Base-by-base conservation (phyloP, 2,888 invertebrate species). In the Cybosia mesomella region DNA sequence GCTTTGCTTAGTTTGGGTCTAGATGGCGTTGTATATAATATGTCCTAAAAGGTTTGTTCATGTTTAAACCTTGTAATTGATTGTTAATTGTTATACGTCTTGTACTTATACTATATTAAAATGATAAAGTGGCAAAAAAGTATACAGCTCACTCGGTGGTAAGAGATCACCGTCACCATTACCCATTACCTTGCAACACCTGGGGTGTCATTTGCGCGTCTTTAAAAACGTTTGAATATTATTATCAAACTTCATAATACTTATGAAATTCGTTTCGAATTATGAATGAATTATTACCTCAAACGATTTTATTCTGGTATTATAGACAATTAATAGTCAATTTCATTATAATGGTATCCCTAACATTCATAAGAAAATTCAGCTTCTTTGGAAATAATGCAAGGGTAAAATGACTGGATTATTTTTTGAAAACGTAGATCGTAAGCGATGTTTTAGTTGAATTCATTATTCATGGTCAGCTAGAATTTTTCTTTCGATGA, bases 11-110 rank as follows among this genome's bases (percentile, higher is more conserved):
- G n/a, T n/a, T n/a, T n/a, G n/a, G n/a, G n/a, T n/a, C n/a, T n/a
- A n/a, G n/a, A n/a, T n/a, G n/a, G n/a, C n/a, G n/a, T n/a, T n/a
- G n/a, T n/a, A n/a, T n/a, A n/a, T n/a, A n/a, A n/a, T n/a, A n/a
- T n/a, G n/a, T n/a, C n/a, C n/a, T n/a, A n/a, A n/a, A n/a, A n/a
- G n/a, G n/a, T n/a, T n/a, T n/a, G n/a, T n/a, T n/a, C n/a, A n/a
- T n/a, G n/a, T n/a, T n/a, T n/a, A 49, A 49, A 49, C n/a, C n/a
- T n/a, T 49, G 49, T n/a, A 49, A 18, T 49, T 49, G 49, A 49
- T 8, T 49, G 49, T 49, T 49, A 49, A 43, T 18, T 43, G 18
- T 1, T 43, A 5, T 43, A 28, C 18, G 7, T 43, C 5, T 43
- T 18, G 13, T 15, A 3, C 15, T 39, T 2, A 13, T 3, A 39